phyloP scores from a whole-genome alignment of 2,888 invertebrate genomes.

The Psylliodes chrysocephalus region DNA sequence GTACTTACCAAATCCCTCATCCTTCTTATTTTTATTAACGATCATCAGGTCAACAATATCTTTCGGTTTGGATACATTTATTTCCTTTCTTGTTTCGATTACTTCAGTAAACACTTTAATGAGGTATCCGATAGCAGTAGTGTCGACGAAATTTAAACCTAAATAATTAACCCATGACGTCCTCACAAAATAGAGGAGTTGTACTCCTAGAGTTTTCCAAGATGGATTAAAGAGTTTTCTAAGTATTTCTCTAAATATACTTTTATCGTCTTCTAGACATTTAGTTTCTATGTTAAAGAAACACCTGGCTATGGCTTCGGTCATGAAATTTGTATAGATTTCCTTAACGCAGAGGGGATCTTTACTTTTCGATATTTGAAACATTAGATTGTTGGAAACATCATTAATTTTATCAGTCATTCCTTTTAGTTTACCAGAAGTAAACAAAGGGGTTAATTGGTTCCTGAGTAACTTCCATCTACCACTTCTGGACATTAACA shows the following conservation, averaged over 20 bases:
- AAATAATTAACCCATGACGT: slow-evolving; percentile 49
- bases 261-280: slow-evolving; percentile 57
- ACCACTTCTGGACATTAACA: slow-evolving; percentile 64
- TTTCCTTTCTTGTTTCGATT: slow-evolving; percentile 46
- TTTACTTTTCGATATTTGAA: slow-evolving; percentile 5
- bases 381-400: slow-evolving; percentile 8
- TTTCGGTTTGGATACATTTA: slow-evolving; percentile 62
- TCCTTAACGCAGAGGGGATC: slow-evolving; percentile 54
- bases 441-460: slow-evolving; percentile 68
- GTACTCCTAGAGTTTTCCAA: slow-evolving; percentile 48
- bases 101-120: slow-evolving; percentile 52
- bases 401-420: slow-evolving; percentile 64
- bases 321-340: slow-evolving; percentile 60
- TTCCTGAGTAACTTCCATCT: slow-evolving; percentile 67
- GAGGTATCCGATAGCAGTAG: slow-evolving; percentile 50
- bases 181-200: slow-evolving; percentile 50
- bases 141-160: slow-evolving; percentile 51
- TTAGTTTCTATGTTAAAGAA: slow-evolving; percentile 64
- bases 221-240: slow-evolving; percentile 55
- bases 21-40: slow-evolving; percentile 20
- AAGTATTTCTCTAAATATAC: slow-evolving; percentile 59
- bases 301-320: slow-evolving; percentile 64
- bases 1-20: slow-evolving; percentile 11
- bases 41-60: slow-evolving; percentile 67
- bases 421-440: slow-evolving; percentile 67